phyloP scores from a whole-genome alignment of 92 coral and sea anemone species.

The Pocillopora grandis region DNA sequence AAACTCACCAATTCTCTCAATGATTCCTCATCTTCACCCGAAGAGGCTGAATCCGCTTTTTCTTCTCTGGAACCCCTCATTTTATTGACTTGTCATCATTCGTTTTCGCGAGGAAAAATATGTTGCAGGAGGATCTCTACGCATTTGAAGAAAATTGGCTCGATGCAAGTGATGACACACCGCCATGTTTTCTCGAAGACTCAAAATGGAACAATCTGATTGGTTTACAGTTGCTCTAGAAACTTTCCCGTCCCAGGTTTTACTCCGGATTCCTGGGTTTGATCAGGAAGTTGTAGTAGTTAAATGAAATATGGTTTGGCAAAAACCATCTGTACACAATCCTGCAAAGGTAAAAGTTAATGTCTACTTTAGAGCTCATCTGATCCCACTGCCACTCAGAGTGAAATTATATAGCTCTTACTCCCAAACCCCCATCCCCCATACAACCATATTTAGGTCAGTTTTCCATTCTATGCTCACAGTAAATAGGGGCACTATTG shows the following conservation, averaged over 20 bases:
- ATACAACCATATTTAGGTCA: too few species aligned
- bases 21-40: slow-evolving; percentile 75
- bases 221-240: slow-evolving; percentile 76
- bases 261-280: neutral
- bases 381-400: too few species aligned
- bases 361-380: too few species aligned
- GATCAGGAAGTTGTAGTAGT: too few species aligned
- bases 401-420: too few species aligned
- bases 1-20: slow-evolving; percentile 72
- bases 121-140: neutral
- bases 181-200: slow-evolving; percentile 57
- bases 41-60: slow-evolving; percentile 39
- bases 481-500: too few species aligned
- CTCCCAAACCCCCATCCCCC: too few species aligned
- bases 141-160: slow-evolving; percentile 15
- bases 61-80: slow-evolving; percentile 60
- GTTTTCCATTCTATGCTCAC: too few species aligned
- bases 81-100: slow-evolving; percentile 22
- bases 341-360: too few species aligned
- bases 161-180: neutral
- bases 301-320: too few species aligned
- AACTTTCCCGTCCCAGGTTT: slow-evolving; percentile 49
- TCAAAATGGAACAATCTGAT: slow-evolving; percentile 67
- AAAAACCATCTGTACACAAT: too few species aligned
- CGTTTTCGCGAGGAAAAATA: neutral